A percentile compares a stretch with the other conserved stretches of the same genome.
These are phyloP conservation scores for Lepidurus arcticus DNA, from an alignment of 1,140 invertebrate genomes.

Conservation along the genomic window DNA sequence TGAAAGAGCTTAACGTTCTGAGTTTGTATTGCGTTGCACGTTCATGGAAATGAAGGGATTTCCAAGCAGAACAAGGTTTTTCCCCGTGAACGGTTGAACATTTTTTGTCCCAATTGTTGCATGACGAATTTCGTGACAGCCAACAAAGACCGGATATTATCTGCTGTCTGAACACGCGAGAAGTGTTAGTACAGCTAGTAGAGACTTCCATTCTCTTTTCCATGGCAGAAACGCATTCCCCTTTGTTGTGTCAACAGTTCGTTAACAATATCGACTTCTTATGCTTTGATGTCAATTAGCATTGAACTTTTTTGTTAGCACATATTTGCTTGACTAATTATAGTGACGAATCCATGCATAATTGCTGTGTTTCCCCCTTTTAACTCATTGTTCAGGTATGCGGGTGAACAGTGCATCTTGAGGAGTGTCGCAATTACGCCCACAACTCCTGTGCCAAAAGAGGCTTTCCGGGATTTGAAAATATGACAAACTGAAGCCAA, in stretches of 20 bases:
- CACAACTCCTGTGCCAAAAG: no score
- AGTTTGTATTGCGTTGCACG: neutral
- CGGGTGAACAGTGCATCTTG: neutral
- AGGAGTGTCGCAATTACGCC: no score
- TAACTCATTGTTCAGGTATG: neutral
- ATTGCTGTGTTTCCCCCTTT: neutral
- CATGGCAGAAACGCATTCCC: neutral
- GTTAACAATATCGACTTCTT: neutral
- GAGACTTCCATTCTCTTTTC: neutral
- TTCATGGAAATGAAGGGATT: neutral
- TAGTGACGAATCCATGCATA: conserved; percentile 1
- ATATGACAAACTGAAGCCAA: neutral
- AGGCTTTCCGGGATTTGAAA: no score
- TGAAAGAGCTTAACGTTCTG: no score
- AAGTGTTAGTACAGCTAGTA: neutral
- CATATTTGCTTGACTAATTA: neutral
- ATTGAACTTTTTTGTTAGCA: neutral
- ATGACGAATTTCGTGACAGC: neutral
- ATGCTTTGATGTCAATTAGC: neutral
- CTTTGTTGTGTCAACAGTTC: conserved; percentile 11
- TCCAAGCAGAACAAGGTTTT: neutral
- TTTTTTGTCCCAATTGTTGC: neutral
- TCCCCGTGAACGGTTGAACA: neutral
- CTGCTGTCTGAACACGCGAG: neutral
- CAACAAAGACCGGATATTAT: conserved; percentile 22